These are phyloP conservation scores for Acromyrmex echinatior DNA, from an alignment of 1,140 invertebrate genomes.

Conservation along the genomic window DNA sequence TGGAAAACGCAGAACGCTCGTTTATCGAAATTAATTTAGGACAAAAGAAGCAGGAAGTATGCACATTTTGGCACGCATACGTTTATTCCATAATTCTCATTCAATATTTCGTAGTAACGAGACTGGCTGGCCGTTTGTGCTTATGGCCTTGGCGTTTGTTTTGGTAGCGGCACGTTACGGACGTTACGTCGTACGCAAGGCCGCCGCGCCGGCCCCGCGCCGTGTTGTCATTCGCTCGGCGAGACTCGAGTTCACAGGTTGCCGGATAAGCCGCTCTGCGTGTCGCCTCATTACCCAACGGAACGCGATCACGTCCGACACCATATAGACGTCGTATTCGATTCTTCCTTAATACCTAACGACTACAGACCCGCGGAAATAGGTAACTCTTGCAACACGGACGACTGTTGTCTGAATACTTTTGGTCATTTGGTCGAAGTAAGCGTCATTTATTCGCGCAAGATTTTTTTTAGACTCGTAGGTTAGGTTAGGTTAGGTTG, in stretches of 20 bases:
- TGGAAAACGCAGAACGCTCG: neutral
- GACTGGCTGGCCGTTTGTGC: neutral
- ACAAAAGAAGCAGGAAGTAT: neutral
- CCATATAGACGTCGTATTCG: neutral
- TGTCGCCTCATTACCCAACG: neutral
- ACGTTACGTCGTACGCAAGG: conserved; percentile 14
- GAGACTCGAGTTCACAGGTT: conserved; percentile 3
- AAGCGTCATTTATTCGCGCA: neutral
- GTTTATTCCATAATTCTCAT: neutral
- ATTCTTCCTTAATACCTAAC: neutral
- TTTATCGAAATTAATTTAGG: neutral
- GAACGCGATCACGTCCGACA: neutral
- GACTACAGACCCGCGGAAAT: neutral
- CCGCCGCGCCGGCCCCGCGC: neutral
- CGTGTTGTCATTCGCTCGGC: conserved; percentile 7
- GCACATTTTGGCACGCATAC: neutral
- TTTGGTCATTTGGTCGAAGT: neutral
- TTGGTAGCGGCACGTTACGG: neutral
- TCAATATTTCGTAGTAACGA: neutral
- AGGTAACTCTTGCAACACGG: neutral
- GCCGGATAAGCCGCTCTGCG: neutral
- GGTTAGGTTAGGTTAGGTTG: neutral
- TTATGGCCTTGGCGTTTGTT: conserved; percentile 19
- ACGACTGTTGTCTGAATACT: neutral
- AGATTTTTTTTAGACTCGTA: neutral